Percentiles rank a stretch among this genome's conserved stretches.
Evolutionary conservation across 2,797 vertebrate genomes (phyloP).

Genomic region (Sebastes iracundus): DNA sequence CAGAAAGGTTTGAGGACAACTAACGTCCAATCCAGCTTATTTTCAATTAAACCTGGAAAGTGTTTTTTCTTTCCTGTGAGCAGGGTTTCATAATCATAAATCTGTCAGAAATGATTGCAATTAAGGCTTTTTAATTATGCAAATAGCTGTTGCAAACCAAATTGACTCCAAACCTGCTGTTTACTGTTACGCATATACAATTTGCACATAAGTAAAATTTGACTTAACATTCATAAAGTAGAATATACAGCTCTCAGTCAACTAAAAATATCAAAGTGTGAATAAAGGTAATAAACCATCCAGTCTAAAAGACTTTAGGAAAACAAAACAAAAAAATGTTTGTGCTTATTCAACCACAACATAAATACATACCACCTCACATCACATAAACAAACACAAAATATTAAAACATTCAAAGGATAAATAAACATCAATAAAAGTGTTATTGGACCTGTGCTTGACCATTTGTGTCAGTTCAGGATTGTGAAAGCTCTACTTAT

Average conservation of each 20-base stretch:
- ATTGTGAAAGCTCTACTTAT: background rate
- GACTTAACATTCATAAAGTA: constrained; percentile 44
- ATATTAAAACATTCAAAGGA: constrained; percentile 47
- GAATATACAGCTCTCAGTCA: constrained; percentile 32
- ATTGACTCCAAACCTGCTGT: constrained; percentile 39
- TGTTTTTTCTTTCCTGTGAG: background rate
- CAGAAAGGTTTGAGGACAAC: constrained; percentile 29
- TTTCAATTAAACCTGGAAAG: background rate
- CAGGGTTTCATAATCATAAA: background rate
- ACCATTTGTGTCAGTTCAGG: constrained; percentile 39
- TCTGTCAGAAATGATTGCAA: background rate
- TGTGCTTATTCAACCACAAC: constrained; percentile 46
- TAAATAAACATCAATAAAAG: constrained; percentile 19
- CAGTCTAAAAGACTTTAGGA: background rate
- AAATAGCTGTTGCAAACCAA: constrained; percentile 15
- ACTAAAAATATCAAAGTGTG: constrained; percentile 28
- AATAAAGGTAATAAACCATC: constrained; percentile 25
- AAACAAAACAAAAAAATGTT: constrained; percentile 7
- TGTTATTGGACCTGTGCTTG: constrained; percentile 53
- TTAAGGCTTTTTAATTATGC: constrained; percentile 16
- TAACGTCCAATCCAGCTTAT: background rate
- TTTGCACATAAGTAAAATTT: constrained; percentile 12
- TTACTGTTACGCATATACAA: constrained; percentile 7
- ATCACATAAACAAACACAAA: constrained; percentile 46
- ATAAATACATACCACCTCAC: constrained; percentile 33